phyloP scores from a whole-genome alignment of 1,140 invertebrate species.

The Globodera rostochiensis region DNA sequence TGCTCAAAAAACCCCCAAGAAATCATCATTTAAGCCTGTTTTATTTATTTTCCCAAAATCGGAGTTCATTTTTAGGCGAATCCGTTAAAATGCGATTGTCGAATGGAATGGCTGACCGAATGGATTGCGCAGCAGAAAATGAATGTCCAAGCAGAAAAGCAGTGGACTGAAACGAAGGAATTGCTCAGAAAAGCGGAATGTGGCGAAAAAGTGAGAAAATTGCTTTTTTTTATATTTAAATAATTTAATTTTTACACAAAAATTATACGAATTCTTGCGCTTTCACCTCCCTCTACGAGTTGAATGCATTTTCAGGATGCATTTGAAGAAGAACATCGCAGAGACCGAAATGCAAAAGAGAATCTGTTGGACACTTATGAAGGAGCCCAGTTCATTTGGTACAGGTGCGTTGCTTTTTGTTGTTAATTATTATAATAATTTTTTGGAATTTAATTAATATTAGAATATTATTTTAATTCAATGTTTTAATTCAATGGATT shows the following conservation, averaged over 20 bases:
- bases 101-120: constrained; percentile 44
- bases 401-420: background rate
- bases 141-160: background rate
- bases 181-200: constrained; percentile 24
- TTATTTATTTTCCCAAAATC: constrained; percentile 12
- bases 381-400: background rate
- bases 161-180: constrained; percentile 18
- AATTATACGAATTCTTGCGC: background rate
- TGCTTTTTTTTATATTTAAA: background rate
- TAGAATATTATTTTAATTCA: too few relatives aligned
- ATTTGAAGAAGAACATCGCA: background rate
- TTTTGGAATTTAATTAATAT: background rate
- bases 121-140: constrained; percentile 45
- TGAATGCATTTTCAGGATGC: background rate
- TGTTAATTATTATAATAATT: too few relatives aligned
- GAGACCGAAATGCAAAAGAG: background rate
- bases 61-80: constrained; percentile 34
- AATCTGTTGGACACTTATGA: background rate
- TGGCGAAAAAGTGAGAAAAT: background rate
- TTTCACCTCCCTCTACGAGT: too few relatives aligned
- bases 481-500: too few relatives aligned
- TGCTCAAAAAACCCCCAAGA: too few relatives aligned
- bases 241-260: background rate
- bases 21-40: too few relatives aligned
- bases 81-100: constrained; percentile 49